These are phyloP conservation scores for Paracanthobrama guichenoti DNA, from an alignment of 2,113 vertebrate genomes.

Conservation along the genomic window DNA sequence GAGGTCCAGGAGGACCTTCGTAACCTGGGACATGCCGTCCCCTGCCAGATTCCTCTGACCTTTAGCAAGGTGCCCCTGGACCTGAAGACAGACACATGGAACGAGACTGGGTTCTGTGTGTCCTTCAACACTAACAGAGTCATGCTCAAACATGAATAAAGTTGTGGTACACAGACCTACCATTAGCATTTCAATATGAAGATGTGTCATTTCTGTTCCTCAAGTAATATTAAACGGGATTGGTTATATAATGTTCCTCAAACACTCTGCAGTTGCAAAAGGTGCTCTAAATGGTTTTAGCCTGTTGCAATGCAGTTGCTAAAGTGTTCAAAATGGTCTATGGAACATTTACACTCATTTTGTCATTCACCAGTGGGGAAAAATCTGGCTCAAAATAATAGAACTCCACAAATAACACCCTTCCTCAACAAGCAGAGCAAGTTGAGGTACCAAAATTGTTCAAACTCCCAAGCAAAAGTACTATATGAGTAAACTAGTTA, in stretches of 20 bases:
- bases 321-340: neutral
- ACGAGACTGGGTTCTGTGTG: constrained; percentile 68
- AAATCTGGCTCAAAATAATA: neutral
- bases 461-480: neutral
- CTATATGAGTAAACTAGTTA: neutral
- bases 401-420: neutral
- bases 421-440: neutral
- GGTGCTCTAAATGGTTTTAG: too few species aligned
- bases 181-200: neutral
- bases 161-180: neutral
- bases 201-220: neutral
- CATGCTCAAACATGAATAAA: neutral
- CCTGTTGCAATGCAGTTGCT: too few species aligned
- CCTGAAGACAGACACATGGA: constrained; percentile 74
- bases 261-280: neutral
- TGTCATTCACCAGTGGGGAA: neutral
- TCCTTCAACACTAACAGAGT: constrained; percentile 45
- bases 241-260: neutral
- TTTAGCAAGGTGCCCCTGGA: constrained; percentile 97
- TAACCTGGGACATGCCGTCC: constrained; percentile 98
- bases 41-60: constrained; percentile 92
- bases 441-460: neutral
- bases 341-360: neutral
- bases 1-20: constrained; percentile 94
- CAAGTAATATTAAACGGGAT: neutral